These are phyloP conservation scores for Cebidichthys violaceus DNA, from an alignment of 2,113 vertebrate genomes.

Conservation along the genomic window DNA sequence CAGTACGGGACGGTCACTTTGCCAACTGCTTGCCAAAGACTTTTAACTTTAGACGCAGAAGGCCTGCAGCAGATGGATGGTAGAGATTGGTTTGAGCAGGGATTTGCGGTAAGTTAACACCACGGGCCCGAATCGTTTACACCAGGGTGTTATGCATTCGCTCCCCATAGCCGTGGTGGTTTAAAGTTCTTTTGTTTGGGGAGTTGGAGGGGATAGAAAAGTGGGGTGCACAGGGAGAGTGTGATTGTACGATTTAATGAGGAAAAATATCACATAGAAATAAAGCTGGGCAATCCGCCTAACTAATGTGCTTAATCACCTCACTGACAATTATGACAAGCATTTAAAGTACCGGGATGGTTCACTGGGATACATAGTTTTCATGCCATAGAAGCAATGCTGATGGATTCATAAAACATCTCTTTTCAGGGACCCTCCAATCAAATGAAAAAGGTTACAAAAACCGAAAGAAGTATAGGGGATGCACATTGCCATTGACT, in stretches of 20 bases:
- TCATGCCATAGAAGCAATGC: constrained; percentile 2
- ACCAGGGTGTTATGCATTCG: constrained; percentile 54
- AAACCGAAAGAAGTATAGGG: background rate
- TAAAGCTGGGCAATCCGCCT: constrained; percentile 44
- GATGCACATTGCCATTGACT: background rate
- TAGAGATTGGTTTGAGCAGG: constrained; percentile 43
- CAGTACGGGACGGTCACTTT: constrained; percentile 70
- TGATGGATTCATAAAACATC: constrained; percentile 34
- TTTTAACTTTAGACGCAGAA: constrained; percentile 69
- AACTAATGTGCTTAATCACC: constrained; percentile 48
- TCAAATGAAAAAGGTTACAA: background rate
- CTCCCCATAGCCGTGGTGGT: constrained; percentile 45
- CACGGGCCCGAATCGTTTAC: constrained; percentile 35
- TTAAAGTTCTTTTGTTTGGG: constrained; percentile 37
- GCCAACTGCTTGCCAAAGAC: constrained; percentile 72
- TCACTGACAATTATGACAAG: constrained; percentile 40
- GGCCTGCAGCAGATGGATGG: constrained; percentile 56
- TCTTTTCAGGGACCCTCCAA: background rate
- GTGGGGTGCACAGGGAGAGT: constrained; percentile 21
- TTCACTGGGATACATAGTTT: constrained; percentile 26
- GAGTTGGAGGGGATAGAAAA: constrained; percentile 44
- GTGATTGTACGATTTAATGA: constrained; percentile 54
- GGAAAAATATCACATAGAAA: constrained; percentile 49
- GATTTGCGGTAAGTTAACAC: constrained; percentile 45
- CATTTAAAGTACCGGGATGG: constrained; percentile 22